Percentiles rank a stretch among this genome's conserved stretches.
These are phyloP conservation scores for Sipha maydis DNA, from an alignment of 2,888 invertebrate genomes.

Conservation along the genomic window DNA sequence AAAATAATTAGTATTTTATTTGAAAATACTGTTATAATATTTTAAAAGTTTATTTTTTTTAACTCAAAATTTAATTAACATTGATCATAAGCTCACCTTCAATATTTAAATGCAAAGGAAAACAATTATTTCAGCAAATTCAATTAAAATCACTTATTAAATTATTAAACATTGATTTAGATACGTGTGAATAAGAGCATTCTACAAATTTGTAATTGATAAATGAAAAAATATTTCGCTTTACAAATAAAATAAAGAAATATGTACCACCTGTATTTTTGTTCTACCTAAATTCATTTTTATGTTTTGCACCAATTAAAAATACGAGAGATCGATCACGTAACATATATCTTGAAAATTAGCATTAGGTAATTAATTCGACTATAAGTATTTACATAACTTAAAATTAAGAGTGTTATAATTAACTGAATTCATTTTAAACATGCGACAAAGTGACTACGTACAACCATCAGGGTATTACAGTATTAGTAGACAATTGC, in stretches of 20 bases:
- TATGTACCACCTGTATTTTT: background rate
- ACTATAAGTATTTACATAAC: background rate
- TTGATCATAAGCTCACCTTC: no score
- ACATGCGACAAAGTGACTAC: background rate
- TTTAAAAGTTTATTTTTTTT: no score
- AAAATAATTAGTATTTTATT: no score
- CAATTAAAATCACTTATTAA: background rate
- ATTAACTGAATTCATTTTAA: background rate
- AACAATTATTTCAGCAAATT: background rate
- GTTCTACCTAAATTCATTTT: background rate
- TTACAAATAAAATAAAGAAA: background rate
- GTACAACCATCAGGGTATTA: background rate
- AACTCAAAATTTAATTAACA: no score
- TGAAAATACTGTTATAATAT: no score
- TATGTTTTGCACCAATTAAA: background rate
- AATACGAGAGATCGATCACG: background rate
- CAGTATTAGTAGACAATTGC: background rate
- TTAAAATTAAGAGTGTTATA: background rate
- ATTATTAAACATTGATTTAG: background rate
- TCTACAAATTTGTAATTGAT: background rate
- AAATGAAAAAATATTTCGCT: background rate
- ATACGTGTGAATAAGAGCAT: background rate
- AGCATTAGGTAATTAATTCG: background rate
- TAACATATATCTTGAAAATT: background rate
- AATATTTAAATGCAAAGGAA: no score